Evolutionary conservation across 2,888 invertebrate genomes (phyloP), one percentile per base, ranked within the genome.

Genomic region (Dicyrtoma fusca): DNA sequence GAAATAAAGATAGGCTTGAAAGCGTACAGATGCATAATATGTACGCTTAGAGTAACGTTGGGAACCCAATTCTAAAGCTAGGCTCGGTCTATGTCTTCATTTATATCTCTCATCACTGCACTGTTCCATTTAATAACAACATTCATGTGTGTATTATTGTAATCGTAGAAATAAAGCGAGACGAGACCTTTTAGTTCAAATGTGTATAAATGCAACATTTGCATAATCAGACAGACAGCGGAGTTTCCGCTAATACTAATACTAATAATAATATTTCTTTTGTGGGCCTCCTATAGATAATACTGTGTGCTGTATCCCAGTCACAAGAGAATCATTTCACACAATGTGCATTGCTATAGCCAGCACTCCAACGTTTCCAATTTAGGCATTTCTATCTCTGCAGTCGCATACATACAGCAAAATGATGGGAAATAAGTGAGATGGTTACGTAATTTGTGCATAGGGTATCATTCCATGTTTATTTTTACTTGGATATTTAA

Each of bases 141-240:
- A 45, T 8, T 66, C 66, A 42, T 66, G 42, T 66, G 19, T 21
- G 13, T 34, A 34, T 25, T 19, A 34, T 34, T 34, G 34, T 34
- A 8, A 5, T 3, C 8, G 34, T 34, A 34, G 34, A 5, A 53
- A 21, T 23, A 53, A 11, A 42, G 42, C 21, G 66, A 53, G 53
- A 66, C 42, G 66, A 66, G 66, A 53, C 53, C 53, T 66, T 66
- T 62, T 17, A 51, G 51, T 51, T 65, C 26, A 57, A 57, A 57
- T 23, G 34, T 34, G 34, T 34, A 5, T 8, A 34, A 34, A 8
- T 34, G 8, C 34, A 34, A 34, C 34, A 25, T 57, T 57, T 57
- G 25, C 25, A 14, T 57, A 23, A 57, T 57, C 23, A 57, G 57
- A 23, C 21, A 17, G 17, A 21, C 25, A 57, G 25, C 26, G 3